Percentiles rank a stretch among this genome's conserved stretches.
Evolutionary conservation across 2,888 invertebrate genomes (phyloP).

Genomic region (Eupithecia abbreviata): DNA sequence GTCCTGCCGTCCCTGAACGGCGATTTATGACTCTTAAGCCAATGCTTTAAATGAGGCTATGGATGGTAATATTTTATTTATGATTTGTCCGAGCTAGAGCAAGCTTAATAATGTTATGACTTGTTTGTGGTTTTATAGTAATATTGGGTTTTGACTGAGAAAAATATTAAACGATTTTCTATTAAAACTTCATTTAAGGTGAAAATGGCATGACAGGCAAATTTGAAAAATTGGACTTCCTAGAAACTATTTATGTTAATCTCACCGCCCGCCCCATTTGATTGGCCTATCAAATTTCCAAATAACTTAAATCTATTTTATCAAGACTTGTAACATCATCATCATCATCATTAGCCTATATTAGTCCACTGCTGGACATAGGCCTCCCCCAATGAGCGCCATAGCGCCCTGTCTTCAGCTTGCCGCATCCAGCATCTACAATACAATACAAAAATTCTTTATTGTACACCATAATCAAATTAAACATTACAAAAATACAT

Average conservation of each 20-base stretch:
- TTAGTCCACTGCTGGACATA: no score
- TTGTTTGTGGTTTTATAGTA: not conserved
- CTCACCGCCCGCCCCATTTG: not conserved
- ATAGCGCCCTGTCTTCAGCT: no score
- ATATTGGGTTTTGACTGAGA: not conserved
- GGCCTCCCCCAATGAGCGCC: no score
- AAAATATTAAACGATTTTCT: not conserved
- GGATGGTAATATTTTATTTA: slow-evolving; percentile 66
- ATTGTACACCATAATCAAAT: no score
- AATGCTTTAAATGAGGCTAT: slow-evolving; percentile 58
- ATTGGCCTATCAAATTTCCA: not conserved
- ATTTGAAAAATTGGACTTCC: not conserved
- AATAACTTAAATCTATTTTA: not conserved
- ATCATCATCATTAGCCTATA: no score
- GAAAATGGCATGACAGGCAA: not conserved
- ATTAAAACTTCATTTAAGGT: not conserved
- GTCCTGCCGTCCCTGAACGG: slow-evolving; percentile 62
- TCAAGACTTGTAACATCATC: not conserved
- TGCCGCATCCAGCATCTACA: no score
- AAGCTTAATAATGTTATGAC: slow-evolving; percentile 24
- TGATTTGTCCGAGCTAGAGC: slow-evolving; percentile 46
- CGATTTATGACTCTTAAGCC: slow-evolving; percentile 67
- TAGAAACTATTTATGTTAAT: not conserved
- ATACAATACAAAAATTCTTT: no score
- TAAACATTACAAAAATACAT: no score